Conservation (phyloP, 2,797 vertebrate species). For the Amblyraja radiata region DNA sequence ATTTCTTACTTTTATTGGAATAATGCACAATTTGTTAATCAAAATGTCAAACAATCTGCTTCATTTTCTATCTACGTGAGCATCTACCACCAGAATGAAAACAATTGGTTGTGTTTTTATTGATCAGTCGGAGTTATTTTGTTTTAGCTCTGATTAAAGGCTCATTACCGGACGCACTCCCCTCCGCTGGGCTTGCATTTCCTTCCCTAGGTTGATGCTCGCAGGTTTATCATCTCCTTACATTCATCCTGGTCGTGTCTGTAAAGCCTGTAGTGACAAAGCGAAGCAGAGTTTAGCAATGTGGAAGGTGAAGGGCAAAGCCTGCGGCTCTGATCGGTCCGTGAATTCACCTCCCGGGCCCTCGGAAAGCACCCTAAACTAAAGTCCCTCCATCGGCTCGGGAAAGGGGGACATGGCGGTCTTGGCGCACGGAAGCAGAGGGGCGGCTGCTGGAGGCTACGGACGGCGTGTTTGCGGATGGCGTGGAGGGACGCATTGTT, state of each 20-base stretch:
- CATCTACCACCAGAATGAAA: neutral
- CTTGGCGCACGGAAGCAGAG: too few species aligned
- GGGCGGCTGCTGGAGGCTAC: too few species aligned
- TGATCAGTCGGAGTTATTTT: neutral
- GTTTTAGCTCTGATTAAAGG: neutral
- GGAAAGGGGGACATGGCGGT: too few species aligned
- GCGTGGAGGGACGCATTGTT: too few species aligned
- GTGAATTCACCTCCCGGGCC: too few species aligned
- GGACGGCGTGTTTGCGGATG: too few species aligned
- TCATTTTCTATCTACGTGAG: neutral
- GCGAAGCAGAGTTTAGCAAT: neutral
- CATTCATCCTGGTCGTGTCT: neutral
- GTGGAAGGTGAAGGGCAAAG: too few species aligned
- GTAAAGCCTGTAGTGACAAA: conserved; percentile 4
- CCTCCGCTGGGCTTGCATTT: neutral
- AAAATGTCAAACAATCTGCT: neutral
- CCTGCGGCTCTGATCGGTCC: too few species aligned
- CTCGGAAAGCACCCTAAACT: too few species aligned
- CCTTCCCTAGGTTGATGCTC: neutral
- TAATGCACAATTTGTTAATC: neutral
- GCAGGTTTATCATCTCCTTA: conserved; percentile 24
- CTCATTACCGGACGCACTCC: neutral
- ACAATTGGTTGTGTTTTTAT: neutral
- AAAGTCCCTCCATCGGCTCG: too few species aligned
- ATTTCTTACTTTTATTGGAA: neutral